Evolutionary conservation across 1,140 invertebrate species (phyloP).

Genomic region (Apis florea): DNA sequence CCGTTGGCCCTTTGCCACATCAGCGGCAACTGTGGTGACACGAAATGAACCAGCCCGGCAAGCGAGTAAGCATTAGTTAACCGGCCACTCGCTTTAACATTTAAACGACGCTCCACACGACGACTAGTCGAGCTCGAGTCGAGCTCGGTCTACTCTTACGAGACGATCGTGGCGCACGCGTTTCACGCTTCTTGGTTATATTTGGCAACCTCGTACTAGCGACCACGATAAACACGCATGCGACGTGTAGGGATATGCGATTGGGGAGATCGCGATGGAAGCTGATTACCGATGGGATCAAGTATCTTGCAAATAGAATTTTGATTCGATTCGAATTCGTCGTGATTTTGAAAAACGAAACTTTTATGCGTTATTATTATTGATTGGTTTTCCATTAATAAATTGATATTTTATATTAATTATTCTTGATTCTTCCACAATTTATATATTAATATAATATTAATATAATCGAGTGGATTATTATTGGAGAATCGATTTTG

Average conservation of each 20-base stretch:
- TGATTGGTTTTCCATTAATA: no score
- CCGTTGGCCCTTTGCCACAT: slow-evolving; percentile 50
- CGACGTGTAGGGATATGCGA: slow-evolving; percentile 10
- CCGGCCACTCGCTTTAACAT: slow-evolving; percentile 53
- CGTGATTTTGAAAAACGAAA: no score
- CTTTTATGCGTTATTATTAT: no score
- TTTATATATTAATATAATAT: no score
- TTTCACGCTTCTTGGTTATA: slow-evolving; percentile 59
- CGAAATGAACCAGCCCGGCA: slow-evolving; percentile 23
- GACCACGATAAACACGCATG: slow-evolving; percentile 31
- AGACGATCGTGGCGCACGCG: slow-evolving; percentile 49
- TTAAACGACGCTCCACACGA: slow-evolving; percentile 41
- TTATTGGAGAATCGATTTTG: no score
- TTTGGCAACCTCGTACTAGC: slow-evolving; percentile 48
- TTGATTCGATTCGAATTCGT: no score
- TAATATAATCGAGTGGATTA: no score
- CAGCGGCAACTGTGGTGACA: slow-evolving; percentile 40
- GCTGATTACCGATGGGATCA: not conserved
- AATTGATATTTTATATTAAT: no score
- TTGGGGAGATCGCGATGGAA: slow-evolving; percentile 9
- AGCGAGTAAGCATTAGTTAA: slow-evolving; percentile 22
- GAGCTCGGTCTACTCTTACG: slow-evolving; percentile 6
- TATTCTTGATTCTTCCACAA: no score
- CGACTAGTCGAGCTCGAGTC: not conserved
- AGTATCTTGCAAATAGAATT: no score